These are phyloP conservation scores for Chorisops tibialis DNA, from an alignment of 2,888 invertebrate species.

Conservation along the genomic window DNA sequence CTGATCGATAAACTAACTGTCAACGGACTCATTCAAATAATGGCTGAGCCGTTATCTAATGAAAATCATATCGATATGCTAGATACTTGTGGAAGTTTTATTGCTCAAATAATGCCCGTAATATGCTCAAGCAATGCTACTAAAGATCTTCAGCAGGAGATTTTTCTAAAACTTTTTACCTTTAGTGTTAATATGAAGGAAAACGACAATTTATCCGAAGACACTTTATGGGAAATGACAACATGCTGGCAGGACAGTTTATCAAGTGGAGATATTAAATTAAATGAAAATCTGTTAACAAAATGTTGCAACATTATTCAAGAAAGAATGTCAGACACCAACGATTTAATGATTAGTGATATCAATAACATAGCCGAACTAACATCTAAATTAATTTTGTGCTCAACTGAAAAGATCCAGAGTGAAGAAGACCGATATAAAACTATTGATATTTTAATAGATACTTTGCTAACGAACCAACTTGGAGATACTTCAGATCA, in stretches of 20 bases:
- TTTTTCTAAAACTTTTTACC: constrained; percentile 54
- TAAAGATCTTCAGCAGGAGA: constrained; percentile 47
- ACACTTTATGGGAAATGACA: constrained; percentile 58
- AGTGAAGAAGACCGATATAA: constrained; percentile 38
- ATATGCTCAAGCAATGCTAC: constrained; percentile 53
- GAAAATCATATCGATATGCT: constrained; percentile 42
- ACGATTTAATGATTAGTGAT: constrained; percentile 30
- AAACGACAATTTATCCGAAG: constrained; percentile 47
- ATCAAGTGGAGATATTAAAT: constrained; percentile 45
- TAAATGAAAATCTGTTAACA: constrained; percentile 39
- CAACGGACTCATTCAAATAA: constrained; percentile 43
- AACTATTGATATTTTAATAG: constrained; percentile 38
- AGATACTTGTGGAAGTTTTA: constrained; percentile 55
- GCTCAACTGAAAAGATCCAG: constrained; percentile 44
- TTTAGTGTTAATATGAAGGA: constrained; percentile 50
- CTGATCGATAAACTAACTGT: constrained; percentile 45
- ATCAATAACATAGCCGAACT: constrained; percentile 43
- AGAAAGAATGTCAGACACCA: constrained; percentile 28
- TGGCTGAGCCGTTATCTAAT: constrained; percentile 41
- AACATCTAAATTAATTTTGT: constrained; percentile 43
- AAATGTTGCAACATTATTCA: constrained; percentile 41
- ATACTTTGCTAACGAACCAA: not conserved
- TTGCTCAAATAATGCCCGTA: constrained; percentile 55
- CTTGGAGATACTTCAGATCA: not conserved
- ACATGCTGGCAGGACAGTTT: constrained; percentile 60